phyloP scores from a whole-genome alignment of 2,888 invertebrate species.

The Conchocele bisecta region DNA sequence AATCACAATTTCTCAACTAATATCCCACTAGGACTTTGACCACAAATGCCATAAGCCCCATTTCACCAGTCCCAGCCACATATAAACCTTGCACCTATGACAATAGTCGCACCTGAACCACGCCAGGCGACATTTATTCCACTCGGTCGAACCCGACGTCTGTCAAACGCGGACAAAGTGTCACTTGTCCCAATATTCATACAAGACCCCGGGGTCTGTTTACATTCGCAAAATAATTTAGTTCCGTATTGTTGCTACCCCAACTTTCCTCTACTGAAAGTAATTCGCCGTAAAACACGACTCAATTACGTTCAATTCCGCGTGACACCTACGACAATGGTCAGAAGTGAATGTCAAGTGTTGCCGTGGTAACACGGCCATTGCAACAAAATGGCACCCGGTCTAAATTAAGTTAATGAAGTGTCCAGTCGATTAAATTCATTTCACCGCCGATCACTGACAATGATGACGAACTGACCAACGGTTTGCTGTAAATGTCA shows the following conservation, averaged over 20 bases:
- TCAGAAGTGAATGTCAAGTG: slow-evolving; percentile 37
- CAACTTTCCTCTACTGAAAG: slow-evolving; percentile 1
- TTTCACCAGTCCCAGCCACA: no score
- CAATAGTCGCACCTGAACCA: no score
- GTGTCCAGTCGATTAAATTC: slow-evolving; percentile 51
- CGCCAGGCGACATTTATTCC: no score
- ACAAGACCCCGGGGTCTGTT: slow-evolving; percentile 27
- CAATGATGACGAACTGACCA: slow-evolving; percentile 4
- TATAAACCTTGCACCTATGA: no score
- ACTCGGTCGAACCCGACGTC: slow-evolving; percentile 26
- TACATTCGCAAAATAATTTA: slow-evolving; percentile 24
- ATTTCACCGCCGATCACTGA: neutral
- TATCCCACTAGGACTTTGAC: no score
- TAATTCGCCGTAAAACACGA: slow-evolving; percentile 42
- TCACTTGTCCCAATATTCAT: slow-evolving; percentile 5
- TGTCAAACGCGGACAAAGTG: slow-evolving; percentile 10
- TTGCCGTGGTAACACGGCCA: no score
- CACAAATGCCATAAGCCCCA: no score
- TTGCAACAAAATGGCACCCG: no score
- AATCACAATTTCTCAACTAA: no score
- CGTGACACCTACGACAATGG: slow-evolving; percentile 51
- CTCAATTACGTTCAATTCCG: slow-evolving; percentile 49
- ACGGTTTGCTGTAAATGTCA: no score
- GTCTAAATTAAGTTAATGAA: slow-evolving; percentile 61
- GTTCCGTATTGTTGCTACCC: slow-evolving; percentile 5